A percentile compares a stretch with the other conserved stretches of the same genome.
Conservation (phyloP, 2,797 vertebrate species). For the Epinephelus awoara region DNA sequence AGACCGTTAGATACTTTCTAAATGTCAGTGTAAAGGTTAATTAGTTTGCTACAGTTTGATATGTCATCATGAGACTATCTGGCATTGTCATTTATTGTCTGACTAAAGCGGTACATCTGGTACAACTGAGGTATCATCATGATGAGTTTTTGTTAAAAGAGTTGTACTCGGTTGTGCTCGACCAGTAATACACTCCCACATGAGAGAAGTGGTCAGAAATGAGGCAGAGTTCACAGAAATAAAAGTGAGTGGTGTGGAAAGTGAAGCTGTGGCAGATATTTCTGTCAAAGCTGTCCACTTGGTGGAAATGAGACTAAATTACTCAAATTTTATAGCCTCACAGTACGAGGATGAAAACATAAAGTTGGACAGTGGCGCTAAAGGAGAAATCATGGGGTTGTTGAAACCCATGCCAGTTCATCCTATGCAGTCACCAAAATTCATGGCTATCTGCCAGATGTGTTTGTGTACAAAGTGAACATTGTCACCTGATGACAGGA, state of each 20-base stretch:
- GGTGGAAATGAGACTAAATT: not conserved
- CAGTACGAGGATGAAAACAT: not conserved
- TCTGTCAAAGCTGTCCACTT: slow-evolving; percentile 15
- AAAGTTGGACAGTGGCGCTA: not conserved
- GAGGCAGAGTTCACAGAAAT: slow-evolving; percentile 24
- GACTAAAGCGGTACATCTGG: not conserved
- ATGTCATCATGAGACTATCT: not conserved
- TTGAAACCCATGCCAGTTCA: not conserved
- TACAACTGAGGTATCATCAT: not conserved
- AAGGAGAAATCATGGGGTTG: not conserved
- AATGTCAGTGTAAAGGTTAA: not conserved
- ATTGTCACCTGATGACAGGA: not conserved
- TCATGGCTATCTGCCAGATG: not conserved
- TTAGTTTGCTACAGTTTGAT: not conserved
- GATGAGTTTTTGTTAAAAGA: slow-evolving; percentile 5
- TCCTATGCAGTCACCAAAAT: not conserved
- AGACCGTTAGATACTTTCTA: not conserved
- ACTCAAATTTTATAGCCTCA: no score
- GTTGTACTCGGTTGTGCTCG: slow-evolving; percentile 20
- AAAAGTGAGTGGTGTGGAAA: slow-evolving; percentile 36
- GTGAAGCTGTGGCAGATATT: slow-evolving; percentile 4
- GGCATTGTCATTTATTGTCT: slow-evolving; percentile 6
- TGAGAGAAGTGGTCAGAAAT: slow-evolving; percentile 18
- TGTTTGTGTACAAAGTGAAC: not conserved
- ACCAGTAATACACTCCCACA: slow-evolving; percentile 42